Evolutionary conservation across 2,113 vertebrate genomes (phyloP).

Genomic region (Pluvialis apricaria): DNA sequence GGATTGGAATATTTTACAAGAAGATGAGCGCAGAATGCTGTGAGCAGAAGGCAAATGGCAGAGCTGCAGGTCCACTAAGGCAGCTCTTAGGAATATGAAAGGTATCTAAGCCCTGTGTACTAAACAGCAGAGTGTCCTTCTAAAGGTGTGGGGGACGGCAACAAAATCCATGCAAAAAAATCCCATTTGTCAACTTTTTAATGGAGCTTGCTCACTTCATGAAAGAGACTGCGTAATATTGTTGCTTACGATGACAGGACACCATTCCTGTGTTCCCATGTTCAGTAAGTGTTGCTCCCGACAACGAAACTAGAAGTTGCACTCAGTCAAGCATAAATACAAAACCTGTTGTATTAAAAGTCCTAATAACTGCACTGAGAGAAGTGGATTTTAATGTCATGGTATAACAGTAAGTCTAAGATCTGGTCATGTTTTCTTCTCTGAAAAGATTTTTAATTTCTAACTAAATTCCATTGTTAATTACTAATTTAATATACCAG

Average conservation of each 20-base stretch:
- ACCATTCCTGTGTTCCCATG: neutral
- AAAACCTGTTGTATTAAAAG: neutral
- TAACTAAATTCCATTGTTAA: neutral
- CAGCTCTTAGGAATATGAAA: neutral
- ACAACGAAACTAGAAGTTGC: neutral
- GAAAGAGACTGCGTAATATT: neutral
- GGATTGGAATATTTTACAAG: neutral
- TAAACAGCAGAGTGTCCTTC: neutral
- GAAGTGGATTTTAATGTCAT: neutral
- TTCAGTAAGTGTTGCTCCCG: neutral
- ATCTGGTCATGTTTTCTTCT: neutral
- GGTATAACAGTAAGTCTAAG: neutral
- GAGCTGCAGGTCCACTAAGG: neutral
- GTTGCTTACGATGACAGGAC: neutral
- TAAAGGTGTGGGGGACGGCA: neutral
- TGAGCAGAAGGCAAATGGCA: rapidly evolving
- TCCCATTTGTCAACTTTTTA: neutral
- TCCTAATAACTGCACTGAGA: neutral
- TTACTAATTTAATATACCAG: neutral
- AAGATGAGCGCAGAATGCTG: neutral
- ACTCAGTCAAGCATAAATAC: neutral
- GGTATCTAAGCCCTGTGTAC: neutral
- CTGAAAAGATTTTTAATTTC: neutral
- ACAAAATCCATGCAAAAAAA: neutral
- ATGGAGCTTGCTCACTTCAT: neutral